phyloP scores from a whole-genome alignment of 2,113 vertebrate species.

The Lynx canadensis region DNA sequence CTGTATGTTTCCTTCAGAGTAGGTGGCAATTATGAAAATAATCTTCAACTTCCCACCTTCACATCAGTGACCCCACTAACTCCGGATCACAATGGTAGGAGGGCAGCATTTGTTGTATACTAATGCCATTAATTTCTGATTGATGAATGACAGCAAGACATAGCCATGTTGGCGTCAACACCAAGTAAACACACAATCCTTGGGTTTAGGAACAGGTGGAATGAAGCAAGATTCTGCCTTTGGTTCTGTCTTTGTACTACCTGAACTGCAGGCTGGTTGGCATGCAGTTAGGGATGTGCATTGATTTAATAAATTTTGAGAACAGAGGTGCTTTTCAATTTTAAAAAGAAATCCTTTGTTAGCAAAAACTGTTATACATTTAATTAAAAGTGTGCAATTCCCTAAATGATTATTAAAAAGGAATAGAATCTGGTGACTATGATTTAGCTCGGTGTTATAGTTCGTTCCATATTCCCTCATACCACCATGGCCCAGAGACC shows the following conservation, averaged over 20 bases:
- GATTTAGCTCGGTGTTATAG: neutral
- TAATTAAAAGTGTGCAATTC: neutral
- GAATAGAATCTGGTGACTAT: neutral
- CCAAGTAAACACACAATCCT: neutral
- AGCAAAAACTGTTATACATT: neutral
- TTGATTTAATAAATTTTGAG: neutral
- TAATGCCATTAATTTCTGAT: slow-evolving; percentile 46
- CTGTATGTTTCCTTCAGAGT: slow-evolving; percentile 48
- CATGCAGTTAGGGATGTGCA: neutral
- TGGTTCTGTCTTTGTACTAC: neutral
- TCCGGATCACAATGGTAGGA: slow-evolving; percentile 15
- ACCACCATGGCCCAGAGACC: neutral
- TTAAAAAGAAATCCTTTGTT: neutral
- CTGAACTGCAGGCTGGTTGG: neutral
- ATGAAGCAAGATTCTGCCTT: neutral
- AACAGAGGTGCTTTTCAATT: neutral
- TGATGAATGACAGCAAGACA: neutral
- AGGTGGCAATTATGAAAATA: slow-evolving; percentile 64
- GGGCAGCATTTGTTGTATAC: neutral
- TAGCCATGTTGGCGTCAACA: neutral
- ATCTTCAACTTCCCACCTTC: slow-evolving; percentile 48
- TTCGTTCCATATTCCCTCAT: neutral
- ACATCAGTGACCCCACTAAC: slow-evolving; percentile 1
- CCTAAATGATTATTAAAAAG: slow-evolving; percentile 8
- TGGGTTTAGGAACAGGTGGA: neutral